Base-by-base conservation (phyloP, 2,113 vertebrate species). In the Misgurnus mizolepis region DNA sequence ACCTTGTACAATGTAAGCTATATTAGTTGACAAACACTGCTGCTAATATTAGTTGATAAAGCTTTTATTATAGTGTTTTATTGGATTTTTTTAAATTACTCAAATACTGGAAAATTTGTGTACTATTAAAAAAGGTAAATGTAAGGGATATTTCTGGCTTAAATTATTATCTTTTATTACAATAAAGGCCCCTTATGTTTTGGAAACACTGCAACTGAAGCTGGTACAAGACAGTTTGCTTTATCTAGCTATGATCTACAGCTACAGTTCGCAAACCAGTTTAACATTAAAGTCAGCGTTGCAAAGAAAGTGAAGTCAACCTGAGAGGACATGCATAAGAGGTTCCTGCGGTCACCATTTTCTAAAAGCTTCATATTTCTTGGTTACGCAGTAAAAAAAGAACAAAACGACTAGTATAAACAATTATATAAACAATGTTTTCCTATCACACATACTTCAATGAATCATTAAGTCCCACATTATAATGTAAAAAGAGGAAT, bases 281-380 rank as follows among this genome's bases (percentile, higher is more conserved):
- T 60, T 39, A 50, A 61, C 17, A 60, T 15, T 3, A 27, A 67
- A 66, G 76, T 80, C 73, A 71, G 72, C 22, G 61, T 77, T 55
- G 55, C 45, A 55, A 55, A 50, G 41, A 39, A 17, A 81, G 76
- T 18, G 14, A 45, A 56, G 12, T 60, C 68, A 76, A 82, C 83
- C 83, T 84, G 83, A 82, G 83, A 79, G 60, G 47, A 79, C 27
- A 62, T 74, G 66, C 34, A 61, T 66, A 17, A 18, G 14, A 47
- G 41, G 68, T 11, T 45, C 17, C 65, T 41, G 15, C 27, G 66
- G 34, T 43, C 18, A 3, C 41, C 67, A 45, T 49, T 45, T 39
- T 55, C 60, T 5, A 39, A 66, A 22, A 12, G 39, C 18, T 56
- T 67, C 47, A 67, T 1, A 74, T 10, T 18, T 14, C 27, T 66